Evolutionary conservation across 2,113 vertebrate genomes (phyloP).

Genomic region (Pandion haliaetus): DNA sequence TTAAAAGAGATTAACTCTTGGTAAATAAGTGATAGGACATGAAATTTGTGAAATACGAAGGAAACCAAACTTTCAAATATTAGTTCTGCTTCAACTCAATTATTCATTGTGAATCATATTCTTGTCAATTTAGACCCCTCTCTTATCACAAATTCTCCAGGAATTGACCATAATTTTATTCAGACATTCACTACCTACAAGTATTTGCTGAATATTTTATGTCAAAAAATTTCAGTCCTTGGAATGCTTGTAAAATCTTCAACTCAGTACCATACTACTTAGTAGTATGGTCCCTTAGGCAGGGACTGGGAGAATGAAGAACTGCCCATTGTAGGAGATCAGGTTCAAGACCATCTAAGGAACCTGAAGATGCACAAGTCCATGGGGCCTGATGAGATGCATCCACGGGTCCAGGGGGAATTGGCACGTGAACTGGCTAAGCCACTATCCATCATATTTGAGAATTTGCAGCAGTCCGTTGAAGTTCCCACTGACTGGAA

Average conservation of each 20-base stretch:
- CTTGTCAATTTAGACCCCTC: not conserved
- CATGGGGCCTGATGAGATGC: no score
- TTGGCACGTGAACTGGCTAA: no score
- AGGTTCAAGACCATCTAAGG: no score
- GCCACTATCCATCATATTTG: no score
- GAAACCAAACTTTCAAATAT: not conserved
- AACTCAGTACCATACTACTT: not conserved
- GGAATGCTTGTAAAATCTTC: not conserved
- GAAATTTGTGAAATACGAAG: not conserved
- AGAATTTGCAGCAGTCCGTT: no score
- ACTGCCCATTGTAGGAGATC: no score
- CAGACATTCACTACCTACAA: conserved; percentile 32
- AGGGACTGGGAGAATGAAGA: no score
- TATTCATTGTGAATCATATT: not conserved
- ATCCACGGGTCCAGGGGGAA: no score
- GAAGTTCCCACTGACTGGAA: no score
- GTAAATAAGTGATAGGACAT: not conserved
- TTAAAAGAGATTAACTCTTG: not conserved
- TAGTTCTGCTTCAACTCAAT: not conserved
- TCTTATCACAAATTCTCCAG: not conserved
- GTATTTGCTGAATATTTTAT: conserved; percentile 23
- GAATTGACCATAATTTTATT: not conserved
- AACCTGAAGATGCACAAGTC: no score
- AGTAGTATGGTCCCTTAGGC: no score
- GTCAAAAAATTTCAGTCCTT: not conserved